Base-by-base conservation (phyloP, 2,113 vertebrate species). In the Zapornia atra region DNA sequence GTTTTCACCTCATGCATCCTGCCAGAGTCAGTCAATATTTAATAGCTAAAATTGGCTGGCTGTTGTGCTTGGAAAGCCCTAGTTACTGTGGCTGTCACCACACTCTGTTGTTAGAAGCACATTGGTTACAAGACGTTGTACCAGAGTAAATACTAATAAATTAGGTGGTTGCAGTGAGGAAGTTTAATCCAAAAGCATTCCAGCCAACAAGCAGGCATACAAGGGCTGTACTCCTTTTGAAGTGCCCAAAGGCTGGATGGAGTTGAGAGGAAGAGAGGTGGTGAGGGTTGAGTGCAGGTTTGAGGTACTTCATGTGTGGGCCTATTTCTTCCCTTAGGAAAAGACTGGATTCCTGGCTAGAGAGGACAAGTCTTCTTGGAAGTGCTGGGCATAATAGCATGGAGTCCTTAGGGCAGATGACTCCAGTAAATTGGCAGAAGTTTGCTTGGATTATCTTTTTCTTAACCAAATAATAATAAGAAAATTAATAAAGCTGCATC, bases 141-240 rank as follows among this genome's bases (percentile, higher is more conserved):
- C 88, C 86, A 90, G 72, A 89, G 94, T 89, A 93, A 95, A 95
- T 87, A 89, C 44, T 87, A 95, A 94, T 89, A 92, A 88, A 82
- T 91, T 36, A 87, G 77, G 90, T 91, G 94, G 90, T 79, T 94
- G 42, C 84, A 83, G 86, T n/a, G 65, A 93, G 65, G 83, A 93
- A 68, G 86, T 92, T 89, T 36, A 89, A 79, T 85, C 80, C 73
- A 75, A 94, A 87, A 91, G 66, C 57, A 87, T 93, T 86, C 40
- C 53, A 89, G 83, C 21, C 83, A 87, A 36, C 0, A 1, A 89
- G 69, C n/a, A 82, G 53, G 40, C 59, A 53, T 40, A 57, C 53
- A 85, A 82, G 94, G 80, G 38, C 60, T 75, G 63, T 28, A 9
- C 34, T 71, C 61, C 72, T 76, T 70, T 38, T 87, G 86, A 77